phyloP scores from a whole-genome alignment of 2,888 invertebrate genomes.

The Diadegma fenestrale region DNA sequence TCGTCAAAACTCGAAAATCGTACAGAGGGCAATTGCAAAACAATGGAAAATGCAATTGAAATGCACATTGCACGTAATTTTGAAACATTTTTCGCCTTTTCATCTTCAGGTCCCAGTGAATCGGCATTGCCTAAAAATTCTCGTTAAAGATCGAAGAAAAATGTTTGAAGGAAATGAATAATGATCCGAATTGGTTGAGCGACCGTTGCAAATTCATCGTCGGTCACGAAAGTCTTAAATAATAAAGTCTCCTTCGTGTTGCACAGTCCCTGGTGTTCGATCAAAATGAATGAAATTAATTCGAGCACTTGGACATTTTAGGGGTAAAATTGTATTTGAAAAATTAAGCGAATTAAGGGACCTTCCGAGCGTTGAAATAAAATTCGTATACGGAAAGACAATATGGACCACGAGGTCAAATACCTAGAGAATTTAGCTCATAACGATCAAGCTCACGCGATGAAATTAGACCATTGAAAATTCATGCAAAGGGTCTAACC shows the following conservation, averaged over 20 bases:
- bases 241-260: not conserved
- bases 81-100: not conserved
- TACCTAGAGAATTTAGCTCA: not conserved
- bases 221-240: conserved; percentile 15
- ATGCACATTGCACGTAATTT: not conserved
- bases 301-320: not conserved
- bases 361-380: not conserved
- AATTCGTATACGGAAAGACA: not conserved
- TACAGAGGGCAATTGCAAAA: not conserved
- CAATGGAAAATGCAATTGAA: not conserved
- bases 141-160: not conserved
- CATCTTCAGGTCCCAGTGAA: not conserved
- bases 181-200: not conserved
- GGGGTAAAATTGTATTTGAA: not conserved
- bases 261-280: conserved; percentile 3
- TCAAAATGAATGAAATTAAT: conserved; percentile 15
- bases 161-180: not conserved
- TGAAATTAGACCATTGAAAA: conserved; percentile 52
- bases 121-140: not conserved
- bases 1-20: not conserved
- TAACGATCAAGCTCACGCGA: conserved; percentile 16
- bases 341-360: not conserved
- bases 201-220: not conserved
- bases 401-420: not conserved
- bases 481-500: conserved; percentile 39